A percentile compares a stretch with the other conserved stretches of the same genome.
These are phyloP conservation scores for Vanacampus margaritifer DNA, from an alignment of 2,113 vertebrate genomes.

Conservation along the genomic window DNA sequence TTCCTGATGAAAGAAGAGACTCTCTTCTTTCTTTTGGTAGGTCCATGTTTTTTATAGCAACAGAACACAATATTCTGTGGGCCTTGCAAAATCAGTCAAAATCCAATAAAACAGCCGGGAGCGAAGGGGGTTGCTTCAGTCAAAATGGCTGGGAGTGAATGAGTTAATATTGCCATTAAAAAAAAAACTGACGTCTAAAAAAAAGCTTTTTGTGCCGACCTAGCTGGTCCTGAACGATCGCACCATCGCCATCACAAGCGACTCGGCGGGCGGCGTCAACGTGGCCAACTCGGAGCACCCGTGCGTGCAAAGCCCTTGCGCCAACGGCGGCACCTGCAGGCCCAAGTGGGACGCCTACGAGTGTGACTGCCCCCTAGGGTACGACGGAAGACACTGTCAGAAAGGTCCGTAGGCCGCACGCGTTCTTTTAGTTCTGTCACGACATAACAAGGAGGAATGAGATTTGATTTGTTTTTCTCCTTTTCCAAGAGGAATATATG, in stretches of 20 bases:
- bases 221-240: conserved; percentile 88
- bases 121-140: too few relatives aligned
- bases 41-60: too few relatives aligned
- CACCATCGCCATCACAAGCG: conserved; percentile 75
- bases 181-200: neutral
- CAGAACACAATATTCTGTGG: too few relatives aligned
- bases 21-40: too few relatives aligned
- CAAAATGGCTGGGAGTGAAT: too few relatives aligned
- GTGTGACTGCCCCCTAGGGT: conserved; percentile 91
- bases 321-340: conserved; percentile 84
- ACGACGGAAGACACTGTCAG: conserved; percentile 87
- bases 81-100: too few relatives aligned
- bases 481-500: neutral
- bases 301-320: conserved; percentile 82
- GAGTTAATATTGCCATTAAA: too few relatives aligned
- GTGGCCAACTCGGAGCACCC: conserved; percentile 83
- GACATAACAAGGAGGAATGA: neutral
- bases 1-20: too few relatives aligned
- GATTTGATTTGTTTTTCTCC: neutral
- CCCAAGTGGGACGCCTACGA: conserved; percentile 86
- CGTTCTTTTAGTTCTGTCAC: neutral
- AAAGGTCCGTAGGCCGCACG: conserved; percentile 79
- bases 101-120: too few relatives aligned
- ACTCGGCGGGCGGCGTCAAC: conserved; percentile 82
- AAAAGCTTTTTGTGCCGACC: neutral